These are phyloP conservation scores for Pammene fasciana DNA, from an alignment of 2,888 invertebrate genomes.

Conservation along the genomic window DNA sequence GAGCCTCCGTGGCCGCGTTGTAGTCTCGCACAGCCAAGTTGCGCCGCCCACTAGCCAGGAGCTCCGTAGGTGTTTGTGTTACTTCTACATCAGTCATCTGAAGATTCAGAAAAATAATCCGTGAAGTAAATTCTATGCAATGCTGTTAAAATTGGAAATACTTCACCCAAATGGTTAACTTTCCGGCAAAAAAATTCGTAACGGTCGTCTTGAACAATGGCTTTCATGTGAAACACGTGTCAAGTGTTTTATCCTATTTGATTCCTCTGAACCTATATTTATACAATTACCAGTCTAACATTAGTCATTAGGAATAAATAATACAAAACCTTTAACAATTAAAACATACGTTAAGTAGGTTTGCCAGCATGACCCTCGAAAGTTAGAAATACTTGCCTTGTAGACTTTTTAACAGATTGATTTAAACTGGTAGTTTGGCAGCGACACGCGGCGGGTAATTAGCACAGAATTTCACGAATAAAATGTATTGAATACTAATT, in stretches of 20 bases:
- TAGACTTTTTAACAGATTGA: background rate
- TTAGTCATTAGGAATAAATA: background rate
- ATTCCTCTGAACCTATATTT: background rate
- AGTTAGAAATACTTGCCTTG: conserved; percentile 31
- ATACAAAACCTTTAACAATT: background rate
- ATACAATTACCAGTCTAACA: background rate
- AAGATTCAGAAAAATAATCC: background rate
- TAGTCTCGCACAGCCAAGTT: conserved; percentile 91
- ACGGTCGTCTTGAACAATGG: conserved; percentile 37
- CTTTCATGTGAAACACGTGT: conserved; percentile 30
- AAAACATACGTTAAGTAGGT: conserved; percentile 7
- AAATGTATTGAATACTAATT: background rate
- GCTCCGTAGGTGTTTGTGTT: conserved; percentile 79
- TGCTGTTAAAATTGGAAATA: background rate
- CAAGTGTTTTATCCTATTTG: background rate
- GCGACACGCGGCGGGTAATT: background rate
- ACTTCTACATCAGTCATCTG: conserved; percentile 85
- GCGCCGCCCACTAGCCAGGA: conserved; percentile 89
- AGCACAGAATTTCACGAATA: background rate
- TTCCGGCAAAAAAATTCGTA: conserved; percentile 26
- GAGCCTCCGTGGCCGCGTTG: conserved; percentile 87
- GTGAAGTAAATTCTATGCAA: background rate
- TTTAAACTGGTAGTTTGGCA: background rate
- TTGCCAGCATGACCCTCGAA: conserved; percentile 17
- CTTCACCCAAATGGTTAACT: background rate